Evolutionary conservation across 2,113 vertebrate genomes (phyloP), one percentile per base, ranked within the genome.

Genomic region (Rousettus leschenaultii): DNA sequence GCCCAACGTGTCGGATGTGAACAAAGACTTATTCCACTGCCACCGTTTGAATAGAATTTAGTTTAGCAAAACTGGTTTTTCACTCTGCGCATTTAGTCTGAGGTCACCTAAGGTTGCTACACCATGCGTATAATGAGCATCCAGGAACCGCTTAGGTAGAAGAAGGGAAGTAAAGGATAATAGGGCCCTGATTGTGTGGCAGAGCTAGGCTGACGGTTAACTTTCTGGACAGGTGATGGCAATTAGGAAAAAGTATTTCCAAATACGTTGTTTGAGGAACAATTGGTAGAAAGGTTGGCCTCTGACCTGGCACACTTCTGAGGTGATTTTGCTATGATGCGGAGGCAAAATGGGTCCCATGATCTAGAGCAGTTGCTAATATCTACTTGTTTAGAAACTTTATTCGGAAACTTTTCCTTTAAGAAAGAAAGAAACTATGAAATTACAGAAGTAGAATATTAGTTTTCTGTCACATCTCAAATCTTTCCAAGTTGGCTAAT

Each of bases 401-500:
- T 26, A 53, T 77, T 68, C 24, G 45, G 65, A 85, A 91, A 86
- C 59, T 28, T 30, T 87, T 86, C 78, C 61, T 88, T 74, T 66
- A 21, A 71, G 65, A 92, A 22, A 40, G 19, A 83, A 86, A 75
- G 30, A 5, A 12, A 7, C n/a, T 80, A 40, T 94, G 30, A 75
- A 85, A 97, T 68, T 61, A 11, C 45, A 91, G 75, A 77, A 65
- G 45, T 63, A 28, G 48, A 91, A 94, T 74, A 91, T 96, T 91
- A 68, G 74, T 92, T 92, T 96, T 95, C 65, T 97, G 71, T 91
- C 96, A 96, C 85, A 87, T 90, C 79, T 68, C 61, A 93, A 94
- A 80, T 86, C 82, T 82, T 95, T 87, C 91, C 86, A 95, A 88
- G 71, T 75, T 90, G 55, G 88, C 82, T 97, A 97, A 97, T 97